Evolutionary conservation across 30 jellyfish, hydroid and myxozoan genomes (phyloP).

Genomic region (Cassiopea xamachana): DNA sequence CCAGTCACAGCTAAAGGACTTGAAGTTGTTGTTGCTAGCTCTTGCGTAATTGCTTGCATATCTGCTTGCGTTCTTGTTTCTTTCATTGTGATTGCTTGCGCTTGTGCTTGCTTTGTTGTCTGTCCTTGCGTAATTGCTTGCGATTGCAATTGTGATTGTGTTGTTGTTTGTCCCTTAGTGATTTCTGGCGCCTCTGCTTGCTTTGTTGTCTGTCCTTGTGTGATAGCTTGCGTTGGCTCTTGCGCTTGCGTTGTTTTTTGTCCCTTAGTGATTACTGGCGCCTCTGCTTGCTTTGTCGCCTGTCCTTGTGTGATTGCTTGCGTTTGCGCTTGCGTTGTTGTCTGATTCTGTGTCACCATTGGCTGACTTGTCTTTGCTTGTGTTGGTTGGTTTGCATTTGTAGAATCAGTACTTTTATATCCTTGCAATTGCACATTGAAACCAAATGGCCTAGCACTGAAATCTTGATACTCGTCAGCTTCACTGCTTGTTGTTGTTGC

Average conservation of each 20-base stretch:
- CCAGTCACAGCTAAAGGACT: conserved; percentile 27
- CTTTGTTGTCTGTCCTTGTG: neutral
- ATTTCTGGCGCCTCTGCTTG: neutral
- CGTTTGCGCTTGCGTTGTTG: neutral
- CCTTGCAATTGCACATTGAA: conserved; percentile 46
- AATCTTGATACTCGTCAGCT: conserved; percentile 40
- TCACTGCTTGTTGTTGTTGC: neutral
- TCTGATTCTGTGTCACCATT: neutral
- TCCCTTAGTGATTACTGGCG: conserved; percentile 10
- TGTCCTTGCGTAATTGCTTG: conserved; percentile 1
- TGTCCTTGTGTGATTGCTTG: neutral
- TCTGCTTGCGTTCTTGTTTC: neutral
- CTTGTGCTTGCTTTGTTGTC: neutral
- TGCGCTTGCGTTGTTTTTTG: neutral
- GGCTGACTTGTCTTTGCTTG: conserved; percentile 17
- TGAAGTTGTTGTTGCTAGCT: neutral
- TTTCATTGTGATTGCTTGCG: conserved; percentile 10
- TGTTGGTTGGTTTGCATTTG: neutral
- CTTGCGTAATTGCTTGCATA: neutral
- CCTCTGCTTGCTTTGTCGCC: neutral
- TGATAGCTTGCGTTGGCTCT: neutral
- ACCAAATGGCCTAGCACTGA: conserved; percentile 81
- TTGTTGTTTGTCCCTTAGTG: conserved; percentile 4
- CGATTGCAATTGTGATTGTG: neutral
- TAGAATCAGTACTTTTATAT: neutral